Percentiles rank a stretch among this genome's conserved stretches.
Evolutionary conservation across 1,140 invertebrate species (phyloP).

Genomic region (Cydia fagiglandana): DNA sequence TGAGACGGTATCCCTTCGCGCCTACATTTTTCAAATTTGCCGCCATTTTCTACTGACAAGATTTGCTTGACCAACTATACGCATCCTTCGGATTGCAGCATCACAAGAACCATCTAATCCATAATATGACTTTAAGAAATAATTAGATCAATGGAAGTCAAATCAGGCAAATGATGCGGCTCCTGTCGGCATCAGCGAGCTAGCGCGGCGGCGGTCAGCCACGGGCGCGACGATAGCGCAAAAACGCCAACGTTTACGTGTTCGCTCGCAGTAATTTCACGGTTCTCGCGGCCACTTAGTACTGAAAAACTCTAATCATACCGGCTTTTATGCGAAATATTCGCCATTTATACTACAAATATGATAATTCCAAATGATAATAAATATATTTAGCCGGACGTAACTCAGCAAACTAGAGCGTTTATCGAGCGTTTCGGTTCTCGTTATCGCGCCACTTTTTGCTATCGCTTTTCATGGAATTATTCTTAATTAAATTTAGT

Average conservation of each 20-base stretch:
- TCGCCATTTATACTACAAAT: constrained; percentile 62
- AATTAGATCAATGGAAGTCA: background rate
- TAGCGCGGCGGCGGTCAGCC: background rate
- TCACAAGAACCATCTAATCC: too few species aligned
- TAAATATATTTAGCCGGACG: constrained; percentile 52
- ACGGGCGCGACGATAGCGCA: constrained; percentile 1
- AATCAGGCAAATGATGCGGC: background rate
- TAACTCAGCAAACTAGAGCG: constrained; percentile 51
- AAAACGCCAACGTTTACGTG: constrained; percentile 37
- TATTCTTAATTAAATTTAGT: constrained; percentile 50
- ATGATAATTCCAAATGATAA: constrained; percentile 66
- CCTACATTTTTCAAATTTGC: too few species aligned
- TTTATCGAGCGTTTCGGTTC: constrained; percentile 68
- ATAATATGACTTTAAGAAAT: too few species aligned
- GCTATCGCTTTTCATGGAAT: constrained; percentile 62
- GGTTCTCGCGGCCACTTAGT: constrained; percentile 49
- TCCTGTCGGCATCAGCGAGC: background rate
- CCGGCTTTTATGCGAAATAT: constrained; percentile 52
- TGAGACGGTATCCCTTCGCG: too few species aligned
- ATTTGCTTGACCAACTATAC: too few species aligned
- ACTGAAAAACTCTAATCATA: constrained; percentile 63
- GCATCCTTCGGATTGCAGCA: too few species aligned
- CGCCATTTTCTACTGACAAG: too few species aligned
- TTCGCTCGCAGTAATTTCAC: constrained; percentile 63
- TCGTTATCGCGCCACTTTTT: constrained; percentile 50